These are phyloP conservation scores for Rhadina sibilatrix DNA, from an alignment of 2,113 vertebrate genomes.

Conservation along the genomic window DNA sequence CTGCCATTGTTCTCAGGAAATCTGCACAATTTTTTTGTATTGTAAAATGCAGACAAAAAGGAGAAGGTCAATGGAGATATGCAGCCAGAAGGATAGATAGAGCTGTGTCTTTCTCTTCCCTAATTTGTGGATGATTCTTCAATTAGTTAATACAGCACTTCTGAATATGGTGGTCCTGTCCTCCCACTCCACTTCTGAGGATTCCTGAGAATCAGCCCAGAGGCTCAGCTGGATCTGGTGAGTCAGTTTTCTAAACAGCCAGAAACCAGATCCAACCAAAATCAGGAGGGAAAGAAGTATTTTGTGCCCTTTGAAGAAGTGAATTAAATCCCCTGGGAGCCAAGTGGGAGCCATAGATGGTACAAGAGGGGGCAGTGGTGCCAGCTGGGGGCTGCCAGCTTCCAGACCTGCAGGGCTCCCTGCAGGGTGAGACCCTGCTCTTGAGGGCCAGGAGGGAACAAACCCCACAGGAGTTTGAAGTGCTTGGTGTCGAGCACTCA, in stretches of 20 bases:
- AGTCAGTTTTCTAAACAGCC: background rate
- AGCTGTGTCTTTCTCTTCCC: background rate
- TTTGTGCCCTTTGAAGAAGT: background rate
- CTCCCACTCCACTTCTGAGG: background rate
- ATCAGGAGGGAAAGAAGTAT: accelerated
- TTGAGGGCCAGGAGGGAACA: background rate
- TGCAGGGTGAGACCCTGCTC: background rate
- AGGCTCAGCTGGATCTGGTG: background rate
- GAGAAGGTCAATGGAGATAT: background rate
- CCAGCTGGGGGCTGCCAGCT: background rate
- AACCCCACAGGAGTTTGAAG: background rate
- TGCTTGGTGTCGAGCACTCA: accelerated
- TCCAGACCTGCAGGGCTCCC: background rate
- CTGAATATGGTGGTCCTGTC: background rate
- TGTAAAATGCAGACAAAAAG: background rate
- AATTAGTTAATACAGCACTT: background rate
- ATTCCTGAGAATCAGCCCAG: background rate
- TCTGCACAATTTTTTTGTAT: background rate
- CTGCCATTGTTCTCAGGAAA: background rate
- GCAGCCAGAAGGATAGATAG: background rate
- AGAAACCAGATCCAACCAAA: background rate
- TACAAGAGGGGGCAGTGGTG: background rate
- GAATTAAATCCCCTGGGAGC: background rate
- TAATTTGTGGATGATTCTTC: background rate
- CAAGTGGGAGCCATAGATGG: background rate